These are phyloP conservation scores for Catalaphyllia jardinei DNA, from an alignment of 64 coral and sea anemone genomes.

Conservation along the genomic window DNA sequence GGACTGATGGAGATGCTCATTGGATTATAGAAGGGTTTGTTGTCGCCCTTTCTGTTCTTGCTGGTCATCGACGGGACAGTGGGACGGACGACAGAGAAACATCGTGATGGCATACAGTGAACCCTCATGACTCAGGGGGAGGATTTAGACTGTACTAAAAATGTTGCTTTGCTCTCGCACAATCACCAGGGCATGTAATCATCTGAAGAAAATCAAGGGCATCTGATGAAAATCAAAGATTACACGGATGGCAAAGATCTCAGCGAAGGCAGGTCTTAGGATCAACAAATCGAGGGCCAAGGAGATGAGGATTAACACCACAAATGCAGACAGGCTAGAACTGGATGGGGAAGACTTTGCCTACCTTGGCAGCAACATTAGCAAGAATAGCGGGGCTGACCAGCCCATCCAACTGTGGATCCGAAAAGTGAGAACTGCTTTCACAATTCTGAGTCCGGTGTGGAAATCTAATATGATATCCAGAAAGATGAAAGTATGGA, in stretches of 20 bases:
- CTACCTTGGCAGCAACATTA: not conserved
- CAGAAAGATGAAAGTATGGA: too few relatives aligned
- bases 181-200: constrained; percentile 9
- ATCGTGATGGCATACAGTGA: constrained; percentile 30
- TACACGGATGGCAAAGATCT: not conserved
- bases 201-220: too few relatives aligned
- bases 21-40: not conserved
- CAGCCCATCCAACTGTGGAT: too few relatives aligned
- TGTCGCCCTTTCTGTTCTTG: constrained; percentile 29
- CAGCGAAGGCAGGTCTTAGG: not conserved
- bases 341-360: not conserved
- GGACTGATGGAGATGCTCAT: not conserved
- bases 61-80: constrained; percentile 18
- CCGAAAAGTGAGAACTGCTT: too few relatives aligned
- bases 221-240: too few relatives aligned
- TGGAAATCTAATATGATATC: too few relatives aligned
- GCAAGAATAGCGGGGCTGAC: not conserved
- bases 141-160: constrained; percentile 17
- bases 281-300: not conserved
- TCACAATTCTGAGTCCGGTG: too few relatives aligned
- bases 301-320: not conserved
- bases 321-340: not conserved
- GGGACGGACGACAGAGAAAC: not conserved
- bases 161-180: not conserved
- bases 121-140: not conserved